Evolutionary conservation across 2,888 invertebrate species (phyloP), one percentile per base, ranked within the genome.

Genomic region (Metalampra italica): DNA sequence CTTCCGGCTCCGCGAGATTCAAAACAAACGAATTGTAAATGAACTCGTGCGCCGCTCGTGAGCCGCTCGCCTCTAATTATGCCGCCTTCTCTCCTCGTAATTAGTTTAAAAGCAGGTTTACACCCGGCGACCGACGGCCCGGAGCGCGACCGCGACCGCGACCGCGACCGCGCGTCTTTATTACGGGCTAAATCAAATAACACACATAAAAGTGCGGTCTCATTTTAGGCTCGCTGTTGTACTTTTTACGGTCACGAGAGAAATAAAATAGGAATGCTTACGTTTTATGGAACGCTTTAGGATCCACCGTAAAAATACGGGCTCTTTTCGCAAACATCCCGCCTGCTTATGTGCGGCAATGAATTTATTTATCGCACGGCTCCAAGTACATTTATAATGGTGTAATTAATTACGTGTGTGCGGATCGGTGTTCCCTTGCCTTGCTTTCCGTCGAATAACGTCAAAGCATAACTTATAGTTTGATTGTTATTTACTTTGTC

Each of bases 101-200:
- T 43, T 14, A 36, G 43, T 43, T 43, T 43, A 15, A 34, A 36
- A 43, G 34, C 34, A 11, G 34, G 43, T 43, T 43, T 43, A 36
- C 29, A 15, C 15, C 41, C 12, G 13, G n/a, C 7, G 9, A 14
- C n/a, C n/a, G 39, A n/a, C n/a, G n/a, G 13, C 7, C n/a, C n/a
- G n/a, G 42, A 42, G 3, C 34, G 34, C 36, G 15, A 36, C 36
- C 43, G 43, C 43, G 11, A 43, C 34, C 43, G 36, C 22, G 22
- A 3, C 29, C 15, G 40, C 9, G 14, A 32, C 30, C 15, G 15
- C 43, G 12, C 43, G 34, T 36, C 43, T 43, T 34, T 43, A 43
- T 43, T 43, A n/a, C 12, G 9, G 43, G 45, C 43, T n/a, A 57
- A 60, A 56, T 53, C 47, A 56, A 60, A 60, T 54, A 58, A 54